These are phyloP conservation scores for Hypotaenidia okinawae DNA, from an alignment of 2,797 vertebrate species.

Conservation along the genomic window DNA sequence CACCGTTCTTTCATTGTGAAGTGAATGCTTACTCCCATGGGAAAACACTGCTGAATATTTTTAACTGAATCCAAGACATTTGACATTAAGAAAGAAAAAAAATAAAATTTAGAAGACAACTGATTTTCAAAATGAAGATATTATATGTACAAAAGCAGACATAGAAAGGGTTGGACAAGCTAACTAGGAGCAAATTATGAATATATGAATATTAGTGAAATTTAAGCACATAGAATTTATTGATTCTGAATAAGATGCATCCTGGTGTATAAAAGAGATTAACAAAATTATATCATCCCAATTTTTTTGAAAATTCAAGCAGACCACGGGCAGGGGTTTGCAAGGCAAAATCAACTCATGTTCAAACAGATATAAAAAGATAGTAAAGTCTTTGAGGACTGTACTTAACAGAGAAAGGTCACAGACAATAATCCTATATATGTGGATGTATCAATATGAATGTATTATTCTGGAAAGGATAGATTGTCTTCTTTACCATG, in stretches of 20 bases:
- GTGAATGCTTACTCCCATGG: neutral
- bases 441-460: neutral
- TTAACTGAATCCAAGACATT: neutral
- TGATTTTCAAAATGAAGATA: neutral
- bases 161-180: neutral
- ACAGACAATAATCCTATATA: neutral
- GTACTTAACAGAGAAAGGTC: neutral
- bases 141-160: neutral
- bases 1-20: neutral
- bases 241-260: neutral
- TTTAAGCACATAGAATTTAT: neutral
- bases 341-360: rapidly evolving
- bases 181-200: neutral
- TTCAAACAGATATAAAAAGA: neutral
- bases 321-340: neutral
- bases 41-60: neutral
- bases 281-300: neutral
- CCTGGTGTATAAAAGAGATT: neutral
- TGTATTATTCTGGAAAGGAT: neutral
- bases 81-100: neutral
- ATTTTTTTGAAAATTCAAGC: neutral
- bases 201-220: neutral
- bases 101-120: neutral
- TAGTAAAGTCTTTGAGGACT: neutral
- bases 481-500: neutral